Evolutionary conservation across 1,140 invertebrate genomes (phyloP), one percentile per base, ranked within the genome.

Genomic region (Drosophila sechellia): DNA sequence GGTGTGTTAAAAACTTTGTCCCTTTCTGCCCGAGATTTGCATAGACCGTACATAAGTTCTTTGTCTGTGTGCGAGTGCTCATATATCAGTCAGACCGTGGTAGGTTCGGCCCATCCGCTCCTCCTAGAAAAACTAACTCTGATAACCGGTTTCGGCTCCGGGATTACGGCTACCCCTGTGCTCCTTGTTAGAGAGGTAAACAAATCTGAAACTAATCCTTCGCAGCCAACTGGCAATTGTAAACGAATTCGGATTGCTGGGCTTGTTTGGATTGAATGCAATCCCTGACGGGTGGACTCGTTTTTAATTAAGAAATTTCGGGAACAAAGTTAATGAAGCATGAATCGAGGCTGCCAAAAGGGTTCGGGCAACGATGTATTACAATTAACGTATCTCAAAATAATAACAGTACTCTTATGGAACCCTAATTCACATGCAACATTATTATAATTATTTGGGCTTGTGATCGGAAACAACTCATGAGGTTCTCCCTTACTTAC

Each of bases 1-100:
- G 49, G 73, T 74, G 81, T 81, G 78, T 85, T 69, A 86, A 81
- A 80, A 87, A 68, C 69, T 81, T 68, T 75, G 56, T 72, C 60
- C 81, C 74, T 72, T 75, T 64, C 58, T 76, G 65, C 48, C 71
- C 65, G 35, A 58, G 64, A 71, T 71, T 71, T 71, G 68, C 68
- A 71, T 71, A 71, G 68, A 56, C 50, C 46, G 64, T 64, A 34
- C 27, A 31, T 10, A 66, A 64, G 58, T 66, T 63, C 46, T 46
- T 13, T 35, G 13, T 42, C 25, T 54, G 35, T 40, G 58, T 60
- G 25, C 31, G 31, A 31, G 40, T 54, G 49, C 64, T 69, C 63
- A 70, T 70, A 70, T 70, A 70, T 70, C 68, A 70, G 63, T 39
- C 64, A 22, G 59, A n/a, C 34, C 46, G 34, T 15, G 27, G 25